A percentile compares a stretch with the other conserved stretches of the same genome.
These are phyloP conservation scores for Dioctria linearis DNA, from an alignment of 2,888 invertebrate species.

Conservation along the genomic window DNA sequence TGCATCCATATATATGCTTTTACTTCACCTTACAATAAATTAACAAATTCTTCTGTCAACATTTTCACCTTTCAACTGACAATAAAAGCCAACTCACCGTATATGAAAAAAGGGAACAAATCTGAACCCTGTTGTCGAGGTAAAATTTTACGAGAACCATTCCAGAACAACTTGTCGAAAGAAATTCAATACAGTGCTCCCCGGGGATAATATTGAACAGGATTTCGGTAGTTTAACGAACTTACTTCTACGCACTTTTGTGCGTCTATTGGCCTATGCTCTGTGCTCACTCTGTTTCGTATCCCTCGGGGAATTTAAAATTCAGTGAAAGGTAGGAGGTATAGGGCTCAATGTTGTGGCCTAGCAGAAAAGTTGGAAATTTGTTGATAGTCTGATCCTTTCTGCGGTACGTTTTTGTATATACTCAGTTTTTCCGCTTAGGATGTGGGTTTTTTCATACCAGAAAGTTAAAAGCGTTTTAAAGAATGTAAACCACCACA, in stretches of 20 bases:
- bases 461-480: slow-evolving; percentile 44
- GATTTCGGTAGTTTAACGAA: slow-evolving; percentile 47
- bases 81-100: background rate
- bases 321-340: slow-evolving; percentile 30
- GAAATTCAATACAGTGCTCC: slow-evolving; percentile 16
- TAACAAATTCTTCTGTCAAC: too few relatives aligned
- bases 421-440: slow-evolving; percentile 10
- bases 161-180: slow-evolving; percentile 32
- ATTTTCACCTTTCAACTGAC: too few relatives aligned
- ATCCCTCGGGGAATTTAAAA: slow-evolving; percentile 34
- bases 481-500: slow-evolving; percentile 47
- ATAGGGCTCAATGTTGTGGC: slow-evolving; percentile 11
- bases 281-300: background rate
- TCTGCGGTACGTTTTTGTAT: slow-evolving; percentile 36
- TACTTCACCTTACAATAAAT: too few relatives aligned
- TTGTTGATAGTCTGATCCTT: slow-evolving; percentile 29
- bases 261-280: slow-evolving; percentile 32
- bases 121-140: slow-evolving; percentile 15
- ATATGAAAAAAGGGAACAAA: slow-evolving; percentile 1
- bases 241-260: slow-evolving; percentile 48
- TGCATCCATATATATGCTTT: too few relatives aligned
- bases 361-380: slow-evolving; percentile 34
- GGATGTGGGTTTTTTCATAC: slow-evolving; percentile 1
- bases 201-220: slow-evolving; percentile 21
- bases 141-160: slow-evolving; percentile 32